Percentiles rank a stretch among this genome's conserved stretches.
phyloP scores from a whole-genome alignment of 2,797 vertebrate species.

The Crocodylus rhombifer region DNA sequence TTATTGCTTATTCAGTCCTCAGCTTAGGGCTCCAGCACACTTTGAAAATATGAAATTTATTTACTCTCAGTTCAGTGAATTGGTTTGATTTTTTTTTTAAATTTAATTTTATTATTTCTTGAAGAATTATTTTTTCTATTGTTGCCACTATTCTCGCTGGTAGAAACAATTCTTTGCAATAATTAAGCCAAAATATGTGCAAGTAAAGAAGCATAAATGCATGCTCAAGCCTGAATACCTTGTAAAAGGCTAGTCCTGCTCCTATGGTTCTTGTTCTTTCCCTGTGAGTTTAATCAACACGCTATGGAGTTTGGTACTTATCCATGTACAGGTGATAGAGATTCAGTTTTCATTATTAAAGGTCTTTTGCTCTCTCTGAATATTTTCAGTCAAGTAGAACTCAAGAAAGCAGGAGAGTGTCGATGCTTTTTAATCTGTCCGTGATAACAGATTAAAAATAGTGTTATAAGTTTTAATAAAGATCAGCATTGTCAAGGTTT shows the following conservation, averaged over 20 bases:
- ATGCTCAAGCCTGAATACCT: slow-evolving; percentile 53
- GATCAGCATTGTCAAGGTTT: slow-evolving; percentile 41
- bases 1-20: slow-evolving; percentile 32
- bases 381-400: slow-evolving; percentile 52
- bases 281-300: slow-evolving; percentile 31
- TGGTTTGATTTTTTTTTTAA: slow-evolving; percentile 26
- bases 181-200: slow-evolving; percentile 58
- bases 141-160: too few relatives aligned
- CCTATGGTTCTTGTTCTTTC: slow-evolving; percentile 9
- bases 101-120: too few relatives aligned
- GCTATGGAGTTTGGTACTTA: slow-evolving; percentile 48
- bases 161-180: neutral
- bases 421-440: slow-evolving; percentile 19
- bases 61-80: slow-evolving; percentile 52
- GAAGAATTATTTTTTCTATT: too few relatives aligned
- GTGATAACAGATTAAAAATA: slow-evolving; percentile 37
- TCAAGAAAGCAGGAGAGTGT: slow-evolving; percentile 38
- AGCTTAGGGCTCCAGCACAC: neutral
- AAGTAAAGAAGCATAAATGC: slow-evolving; percentile 59
- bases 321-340: slow-evolving; percentile 2
- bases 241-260: slow-evolving; percentile 44
- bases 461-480: slow-evolving; percentile 60
- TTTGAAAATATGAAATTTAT: slow-evolving; percentile 40
- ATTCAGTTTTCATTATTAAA: slow-evolving; percentile 51
- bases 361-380: neutral